Conservation (phyloP, 2,113 vertebrate species). For the Oncorhynchus masou region DNA sequence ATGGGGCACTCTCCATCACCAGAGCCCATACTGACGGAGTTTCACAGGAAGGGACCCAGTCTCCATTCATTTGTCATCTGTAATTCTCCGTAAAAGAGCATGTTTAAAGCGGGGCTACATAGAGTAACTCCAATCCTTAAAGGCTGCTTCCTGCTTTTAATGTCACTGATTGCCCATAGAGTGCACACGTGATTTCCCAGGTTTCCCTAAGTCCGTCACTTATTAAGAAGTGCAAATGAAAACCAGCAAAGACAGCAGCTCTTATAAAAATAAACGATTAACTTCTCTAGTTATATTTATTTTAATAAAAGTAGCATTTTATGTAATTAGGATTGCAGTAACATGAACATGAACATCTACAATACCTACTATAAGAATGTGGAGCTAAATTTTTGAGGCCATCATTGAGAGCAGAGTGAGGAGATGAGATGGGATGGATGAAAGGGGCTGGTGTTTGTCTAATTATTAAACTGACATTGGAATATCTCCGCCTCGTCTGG, state of each 20-base stretch:
- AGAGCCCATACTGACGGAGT: not conserved
- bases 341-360: not conserved
- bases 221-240: not conserved
- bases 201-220: not conserved
- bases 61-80: not conserved
- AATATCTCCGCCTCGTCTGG: conserved; percentile 18
- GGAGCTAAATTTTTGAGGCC: conserved; percentile 7
- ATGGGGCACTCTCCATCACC: not conserved
- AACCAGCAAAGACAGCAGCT: not conserved
- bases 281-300: not conserved
- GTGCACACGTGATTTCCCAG: not conserved
- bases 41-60: not conserved
- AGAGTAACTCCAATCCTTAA: not conserved
- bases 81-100: not conserved
- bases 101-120: not conserved
- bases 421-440: conserved; percentile 34
- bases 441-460: conserved; percentile 4
- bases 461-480: conserved; percentile 34
- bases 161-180: not conserved
- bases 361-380: not conserved
- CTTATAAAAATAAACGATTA: not conserved
- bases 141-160: not conserved
- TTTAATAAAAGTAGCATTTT: not conserved
- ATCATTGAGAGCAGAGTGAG: conserved; percentile 50
- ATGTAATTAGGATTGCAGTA: not conserved